Conservation (phyloP, 1,140 invertebrate species). For the Tigriopus japonicus region DNA sequence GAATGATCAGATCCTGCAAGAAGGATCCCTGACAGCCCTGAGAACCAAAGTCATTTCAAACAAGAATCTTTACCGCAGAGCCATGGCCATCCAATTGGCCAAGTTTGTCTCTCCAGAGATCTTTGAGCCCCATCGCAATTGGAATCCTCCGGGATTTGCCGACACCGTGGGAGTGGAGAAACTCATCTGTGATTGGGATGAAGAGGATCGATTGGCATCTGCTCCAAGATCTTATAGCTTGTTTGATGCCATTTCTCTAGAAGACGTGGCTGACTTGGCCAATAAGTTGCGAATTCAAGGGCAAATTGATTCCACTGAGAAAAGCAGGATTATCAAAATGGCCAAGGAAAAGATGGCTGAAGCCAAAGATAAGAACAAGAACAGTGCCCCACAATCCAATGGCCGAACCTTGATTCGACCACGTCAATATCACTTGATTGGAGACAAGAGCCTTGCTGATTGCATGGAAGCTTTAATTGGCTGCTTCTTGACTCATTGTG, state of each 20-base stretch:
- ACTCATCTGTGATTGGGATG: background rate
- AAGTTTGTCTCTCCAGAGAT: background rate
- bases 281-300: background rate
- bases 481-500: background rate
- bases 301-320: background rate
- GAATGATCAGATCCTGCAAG: background rate
- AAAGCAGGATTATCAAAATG: background rate
- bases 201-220: background rate
- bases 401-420: background rate
- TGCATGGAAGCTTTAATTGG: conserved; percentile 7
- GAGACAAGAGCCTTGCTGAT: conserved; percentile 10
- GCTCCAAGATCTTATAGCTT: too few species aligned
- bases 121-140: background rate
- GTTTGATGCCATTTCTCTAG: background rate
- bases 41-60: background rate
- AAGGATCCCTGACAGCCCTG: background rate
- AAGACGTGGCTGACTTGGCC: background rate
- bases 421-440: background rate
- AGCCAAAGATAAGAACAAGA: background rate
- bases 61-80: background rate
- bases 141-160: background rate
- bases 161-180: background rate
- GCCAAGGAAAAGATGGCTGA: background rate
- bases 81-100: background rate
- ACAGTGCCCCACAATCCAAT: background rate